Evolutionary conservation across 2,888 invertebrate species (phyloP).

Genomic region (Celastrina argiolus): DNA sequence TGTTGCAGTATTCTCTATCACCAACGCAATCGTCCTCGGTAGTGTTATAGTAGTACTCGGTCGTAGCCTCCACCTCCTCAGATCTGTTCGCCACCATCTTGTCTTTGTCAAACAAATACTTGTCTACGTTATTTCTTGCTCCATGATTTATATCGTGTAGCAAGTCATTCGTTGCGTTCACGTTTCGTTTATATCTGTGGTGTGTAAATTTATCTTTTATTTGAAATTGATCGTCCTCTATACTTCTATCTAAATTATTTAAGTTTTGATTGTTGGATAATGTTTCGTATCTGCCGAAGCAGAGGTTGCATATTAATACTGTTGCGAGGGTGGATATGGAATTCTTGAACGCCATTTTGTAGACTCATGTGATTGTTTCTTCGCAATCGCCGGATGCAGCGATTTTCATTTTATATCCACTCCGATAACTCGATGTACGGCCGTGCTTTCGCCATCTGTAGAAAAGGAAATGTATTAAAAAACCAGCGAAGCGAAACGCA

Average conservation of each 20-base stretch:
- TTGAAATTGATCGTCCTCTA: constrained; percentile 38
- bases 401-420: constrained; percentile 20
- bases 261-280: constrained; percentile 28
- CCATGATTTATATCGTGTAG: constrained; percentile 29
- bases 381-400: neutral
- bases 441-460: constrained; percentile 16
- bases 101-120: constrained; percentile 31
- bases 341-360: constrained; percentile 37
- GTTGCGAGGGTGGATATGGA: constrained; percentile 33
- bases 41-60: constrained; percentile 39
- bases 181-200: constrained; percentile 18
- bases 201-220: constrained; percentile 25
- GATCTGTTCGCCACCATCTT: constrained; percentile 35
- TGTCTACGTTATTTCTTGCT: constrained; percentile 26
- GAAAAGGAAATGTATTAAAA: constrained; percentile 20
- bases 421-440: constrained; percentile 14
- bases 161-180: constrained; percentile 26
- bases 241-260: constrained; percentile 32
- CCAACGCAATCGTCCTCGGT: constrained; percentile 64
- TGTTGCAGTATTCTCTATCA: constrained; percentile 67
- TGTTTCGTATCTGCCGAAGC: constrained; percentile 35
- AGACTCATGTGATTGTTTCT: constrained; percentile 19
- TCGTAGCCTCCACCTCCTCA: constrained; percentile 32
- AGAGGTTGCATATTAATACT: constrained; percentile 37
- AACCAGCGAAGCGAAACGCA: neutral